These are phyloP conservation scores for Tapirus indicus DNA, from an alignment of 2,797 vertebrate genomes.

Conservation along the genomic window DNA sequence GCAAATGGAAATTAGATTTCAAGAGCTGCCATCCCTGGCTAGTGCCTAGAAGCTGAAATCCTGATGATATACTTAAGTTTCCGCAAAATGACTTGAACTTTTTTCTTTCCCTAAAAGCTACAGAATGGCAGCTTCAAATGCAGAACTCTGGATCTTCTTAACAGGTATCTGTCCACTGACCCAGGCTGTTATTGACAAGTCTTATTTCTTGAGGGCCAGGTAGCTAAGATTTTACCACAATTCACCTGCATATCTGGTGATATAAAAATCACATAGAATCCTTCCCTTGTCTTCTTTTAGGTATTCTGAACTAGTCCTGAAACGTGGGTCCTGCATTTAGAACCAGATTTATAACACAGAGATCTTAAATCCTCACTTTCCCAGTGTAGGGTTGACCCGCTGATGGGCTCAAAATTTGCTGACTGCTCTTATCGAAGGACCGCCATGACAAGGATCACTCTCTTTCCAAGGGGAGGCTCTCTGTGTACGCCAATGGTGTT, in stretches of 20 bases:
- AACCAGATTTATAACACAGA: neutral
- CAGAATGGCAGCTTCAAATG: neutral
- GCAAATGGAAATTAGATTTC: slow-evolving; percentile 18
- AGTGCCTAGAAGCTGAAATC: neutral
- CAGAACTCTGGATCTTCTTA: neutral
- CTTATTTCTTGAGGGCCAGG: neutral
- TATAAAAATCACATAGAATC: neutral
- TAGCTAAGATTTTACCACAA: neutral
- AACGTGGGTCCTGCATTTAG: neutral
- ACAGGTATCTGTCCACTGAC: neutral
- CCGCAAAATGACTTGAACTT: neutral
- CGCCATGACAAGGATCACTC: neutral
- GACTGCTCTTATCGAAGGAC: neutral
- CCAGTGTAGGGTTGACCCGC: neutral
- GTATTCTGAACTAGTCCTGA: neutral
- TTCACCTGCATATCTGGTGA: neutral
- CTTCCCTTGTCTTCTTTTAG: neutral
- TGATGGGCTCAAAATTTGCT: neutral
- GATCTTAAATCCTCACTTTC: neutral
- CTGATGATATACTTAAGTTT: neutral
- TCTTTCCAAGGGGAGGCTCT: neutral
- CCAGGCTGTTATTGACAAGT: neutral
- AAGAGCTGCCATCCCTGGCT: neutral
- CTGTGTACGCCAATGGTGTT: neutral
- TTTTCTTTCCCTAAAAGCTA: slow-evolving; percentile 26